Evolutionary conservation across 2,888 invertebrate genomes (phyloP).

Genomic region (Octodonta nipae): DNA sequence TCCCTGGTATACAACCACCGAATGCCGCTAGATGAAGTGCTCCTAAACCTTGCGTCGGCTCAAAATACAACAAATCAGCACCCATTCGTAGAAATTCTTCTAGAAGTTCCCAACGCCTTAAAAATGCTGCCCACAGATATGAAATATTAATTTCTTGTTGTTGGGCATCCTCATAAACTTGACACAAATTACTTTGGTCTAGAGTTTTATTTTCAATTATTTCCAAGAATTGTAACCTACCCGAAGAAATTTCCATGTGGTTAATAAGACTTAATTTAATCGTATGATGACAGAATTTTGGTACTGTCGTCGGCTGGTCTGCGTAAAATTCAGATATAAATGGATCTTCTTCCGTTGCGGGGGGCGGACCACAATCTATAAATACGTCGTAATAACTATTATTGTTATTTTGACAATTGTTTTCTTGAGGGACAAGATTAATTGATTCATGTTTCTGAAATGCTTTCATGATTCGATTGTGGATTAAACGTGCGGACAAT

Average conservation of each 20-base stretch:
- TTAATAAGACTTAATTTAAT: constrained; percentile 60
- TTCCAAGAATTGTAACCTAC: constrained; percentile 52
- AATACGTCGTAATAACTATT: too few species aligned
- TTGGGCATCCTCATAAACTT: constrained; percentile 39
- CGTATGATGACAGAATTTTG: constrained; percentile 57
- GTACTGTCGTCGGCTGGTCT: constrained; percentile 54
- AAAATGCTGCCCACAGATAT: constrained; percentile 60
- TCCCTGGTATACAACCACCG: constrained; percentile 57
- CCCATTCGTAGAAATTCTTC: constrained; percentile 39
- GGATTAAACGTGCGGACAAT: too few species aligned
- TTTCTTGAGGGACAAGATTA: too few species aligned
- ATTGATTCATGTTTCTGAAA: too few species aligned
- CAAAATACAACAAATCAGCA: constrained; percentile 38
- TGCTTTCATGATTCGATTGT: too few species aligned
- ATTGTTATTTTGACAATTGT: too few species aligned
- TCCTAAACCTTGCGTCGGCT: constrained; percentile 56
- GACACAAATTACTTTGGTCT: constrained; percentile 41
- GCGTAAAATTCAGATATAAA: constrained; percentile 68
- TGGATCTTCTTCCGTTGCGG: constrained; percentile 64
- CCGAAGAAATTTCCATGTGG: constrained; percentile 53
- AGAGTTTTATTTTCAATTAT: constrained; percentile 57
- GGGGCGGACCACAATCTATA: constrained; percentile 65
- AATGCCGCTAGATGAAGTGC: constrained; percentile 66
- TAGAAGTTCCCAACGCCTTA: constrained; percentile 53
- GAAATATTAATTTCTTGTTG: constrained; percentile 57